Base-by-base conservation (phyloP, 2,113 vertebrate genomes). In the Misgurnus anguillicaudatus region DNA sequence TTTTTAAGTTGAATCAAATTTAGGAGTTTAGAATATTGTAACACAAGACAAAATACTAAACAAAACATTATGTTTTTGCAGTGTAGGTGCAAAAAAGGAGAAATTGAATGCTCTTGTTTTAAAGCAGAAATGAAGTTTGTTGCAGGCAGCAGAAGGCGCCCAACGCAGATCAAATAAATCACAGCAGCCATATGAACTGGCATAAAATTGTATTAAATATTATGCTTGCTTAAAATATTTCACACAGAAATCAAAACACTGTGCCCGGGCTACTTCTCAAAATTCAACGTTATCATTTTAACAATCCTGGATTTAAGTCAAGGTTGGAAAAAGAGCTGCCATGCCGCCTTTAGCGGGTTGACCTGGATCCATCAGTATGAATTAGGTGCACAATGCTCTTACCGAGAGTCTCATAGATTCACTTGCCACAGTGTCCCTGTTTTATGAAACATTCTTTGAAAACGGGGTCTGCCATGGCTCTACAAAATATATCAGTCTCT, bases 301-400 rank as follows among this genome's bases (percentile, higher is more conserved):
- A 9, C 13, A 19, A 6, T 67, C 63, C 83, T 24, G 79, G 64
- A 80, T 69, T 77, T 61, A 51, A 77, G 45, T 55, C 11, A 72
- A 90, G 57, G 81, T 71, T 81, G 81, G 85, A 87, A 89, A 88
- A 86, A 85, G 85, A 89, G 92, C 89, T 87, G 89, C 84, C 86
- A 84, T 85, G 86, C 80, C 82, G 79, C 88, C 83, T 89, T 31
- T 48, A 81, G 73, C 42, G 81, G 84, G 77, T 81, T 91, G 90
- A 91, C 90, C 92, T 89, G 91, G 88, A 93, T 92, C 87, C 87
- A 90, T 92, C 90, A 91, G 83, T 77, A 87, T 88, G 90, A 91
- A 91, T 91, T 90, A 91, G 88, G 88, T 82, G 86, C 88, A 91
- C 89, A 91, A 89, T 88, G 85, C 82, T 82, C 87, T 88, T 17